Evolutionary conservation across 2,113 vertebrate genomes (phyloP), one percentile per base, ranked within the genome.

Genomic region (Bos javanicus): DNA sequence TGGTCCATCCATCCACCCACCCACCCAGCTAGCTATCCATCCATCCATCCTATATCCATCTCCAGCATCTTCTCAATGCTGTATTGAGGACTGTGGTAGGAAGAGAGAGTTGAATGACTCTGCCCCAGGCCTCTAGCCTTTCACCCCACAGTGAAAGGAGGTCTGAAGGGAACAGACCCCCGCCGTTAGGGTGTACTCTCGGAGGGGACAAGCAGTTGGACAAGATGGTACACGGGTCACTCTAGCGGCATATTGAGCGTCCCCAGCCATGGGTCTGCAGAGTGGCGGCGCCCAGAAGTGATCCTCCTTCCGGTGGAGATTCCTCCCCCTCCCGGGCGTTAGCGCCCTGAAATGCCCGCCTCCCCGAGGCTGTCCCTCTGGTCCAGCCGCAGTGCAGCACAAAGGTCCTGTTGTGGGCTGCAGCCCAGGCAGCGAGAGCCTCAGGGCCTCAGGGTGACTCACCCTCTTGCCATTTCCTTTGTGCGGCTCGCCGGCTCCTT

Each of bases 401-500:
- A 98, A 97, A 98, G 97, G 82, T 95, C 96, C 84, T 28, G 26
- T 96, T 98, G 97, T 98, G 71, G 95, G 74, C 78, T 43, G 93
- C 59, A 46, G 97, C 87, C 88, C 90, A 6, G 91, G 90, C 86
- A 33, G 48, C 90, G 85, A 92, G 94, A 97, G 96, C 83, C 97
- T 50, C 97, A 96, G 85, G 36, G 98, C 78, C 97, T 56, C 97
- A 95, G 85, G 33, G 98, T 99, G 99, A 99, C 98, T 99, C 99
- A 98, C 94, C 85, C 96, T 97, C 99, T 98, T 98, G 98, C 98
- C 98, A 98, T 98, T 98, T 99, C 98, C 98, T 98, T 97, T 60
- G 78, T 56, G 96, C 52, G 97, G 98, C 97, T 95, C 92, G 57
- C 97, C 90, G 96, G 94, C 71, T 97, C 96, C 98, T 97, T 91